Conservation (phyloP, 2,888 invertebrate species). For the Noctua pronuba region DNA sequence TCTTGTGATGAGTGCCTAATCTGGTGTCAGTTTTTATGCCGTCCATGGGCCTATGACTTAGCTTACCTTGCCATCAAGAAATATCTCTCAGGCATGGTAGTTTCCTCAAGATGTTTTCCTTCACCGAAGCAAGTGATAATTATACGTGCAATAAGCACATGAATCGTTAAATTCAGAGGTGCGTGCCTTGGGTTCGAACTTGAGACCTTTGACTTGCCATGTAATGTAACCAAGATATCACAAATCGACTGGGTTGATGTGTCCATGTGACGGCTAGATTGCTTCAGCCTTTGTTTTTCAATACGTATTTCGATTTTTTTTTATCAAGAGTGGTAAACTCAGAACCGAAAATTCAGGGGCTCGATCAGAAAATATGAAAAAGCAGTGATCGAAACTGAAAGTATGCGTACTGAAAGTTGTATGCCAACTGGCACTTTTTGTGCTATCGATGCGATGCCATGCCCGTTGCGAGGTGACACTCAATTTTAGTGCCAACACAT, state of each 20-base stretch:
- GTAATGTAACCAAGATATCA: not conserved
- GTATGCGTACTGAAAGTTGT: conserved; percentile 1
- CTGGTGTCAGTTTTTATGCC: too few relatives aligned
- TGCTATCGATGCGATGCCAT: conserved; percentile 23
- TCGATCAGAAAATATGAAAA: conserved; percentile 2
- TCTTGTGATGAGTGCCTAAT: too few relatives aligned
- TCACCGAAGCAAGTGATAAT: too few relatives aligned
- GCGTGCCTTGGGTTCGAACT: too few relatives aligned
- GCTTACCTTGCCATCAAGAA: too few relatives aligned
- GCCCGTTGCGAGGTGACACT: conserved; percentile 18
- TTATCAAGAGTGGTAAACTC: not conserved
- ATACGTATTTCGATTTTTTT: not conserved
- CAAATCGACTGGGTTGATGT: not conserved
- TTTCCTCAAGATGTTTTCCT: too few relatives aligned
- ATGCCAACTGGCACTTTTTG: conserved; percentile 7
- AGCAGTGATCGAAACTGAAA: conserved; percentile 17
- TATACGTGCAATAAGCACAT: too few relatives aligned
- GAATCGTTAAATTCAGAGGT: too few relatives aligned
- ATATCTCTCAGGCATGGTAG: too few relatives aligned
- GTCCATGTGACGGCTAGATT: not conserved
- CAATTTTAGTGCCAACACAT: conserved; percentile 40
- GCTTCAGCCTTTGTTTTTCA: not conserved
- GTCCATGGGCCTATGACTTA: too few relatives aligned
- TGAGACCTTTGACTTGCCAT: too few relatives aligned
- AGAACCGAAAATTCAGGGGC: not conserved